Percentiles rank a stretch among this genome's conserved stretches.
phyloP scores from a whole-genome alignment of 64 coral and sea anemone species.

The Astreopora myriophthalma region DNA sequence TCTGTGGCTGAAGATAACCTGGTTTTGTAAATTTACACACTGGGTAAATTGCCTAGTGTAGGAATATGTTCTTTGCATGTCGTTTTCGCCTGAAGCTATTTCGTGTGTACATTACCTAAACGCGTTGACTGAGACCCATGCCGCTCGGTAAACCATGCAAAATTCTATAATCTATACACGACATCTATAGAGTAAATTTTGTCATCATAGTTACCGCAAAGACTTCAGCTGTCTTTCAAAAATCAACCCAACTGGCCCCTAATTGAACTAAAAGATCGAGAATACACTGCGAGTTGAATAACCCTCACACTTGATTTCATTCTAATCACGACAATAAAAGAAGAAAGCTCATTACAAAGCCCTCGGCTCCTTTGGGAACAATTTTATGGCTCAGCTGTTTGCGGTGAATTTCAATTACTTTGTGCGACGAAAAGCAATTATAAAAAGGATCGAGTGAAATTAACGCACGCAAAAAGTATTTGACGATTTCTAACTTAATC shows the following conservation, averaged over 20 bases:
- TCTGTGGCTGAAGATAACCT: neutral
- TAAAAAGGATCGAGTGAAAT: slow-evolving; percentile 13
- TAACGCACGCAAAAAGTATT: neutral
- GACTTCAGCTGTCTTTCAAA: neutral
- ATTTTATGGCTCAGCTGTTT: neutral
- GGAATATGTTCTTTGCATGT: neutral
- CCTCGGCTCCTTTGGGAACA: neutral
- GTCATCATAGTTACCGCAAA: neutral
- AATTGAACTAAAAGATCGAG: neutral
- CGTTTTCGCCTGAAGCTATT: neutral
- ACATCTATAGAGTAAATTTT: slow-evolving; percentile 7
- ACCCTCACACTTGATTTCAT: neutral
- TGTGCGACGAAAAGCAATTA: slow-evolving; percentile 5
- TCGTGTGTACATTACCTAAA: slow-evolving; percentile 12
- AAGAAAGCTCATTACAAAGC: neutral
- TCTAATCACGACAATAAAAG: neutral
- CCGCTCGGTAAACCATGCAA: slow-evolving; percentile 33
- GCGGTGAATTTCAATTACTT: neutral
- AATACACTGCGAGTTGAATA: neutral
- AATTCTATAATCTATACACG: neutral
- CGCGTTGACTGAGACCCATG: neutral
- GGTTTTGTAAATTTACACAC: neutral
- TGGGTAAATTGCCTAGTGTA: neutral
- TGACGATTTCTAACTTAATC: neutral
- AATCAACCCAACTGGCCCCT: neutral